These are phyloP conservation scores for Rosalia funebris DNA, from an alignment of 2,888 invertebrate species.

Conservation along the genomic window DNA sequence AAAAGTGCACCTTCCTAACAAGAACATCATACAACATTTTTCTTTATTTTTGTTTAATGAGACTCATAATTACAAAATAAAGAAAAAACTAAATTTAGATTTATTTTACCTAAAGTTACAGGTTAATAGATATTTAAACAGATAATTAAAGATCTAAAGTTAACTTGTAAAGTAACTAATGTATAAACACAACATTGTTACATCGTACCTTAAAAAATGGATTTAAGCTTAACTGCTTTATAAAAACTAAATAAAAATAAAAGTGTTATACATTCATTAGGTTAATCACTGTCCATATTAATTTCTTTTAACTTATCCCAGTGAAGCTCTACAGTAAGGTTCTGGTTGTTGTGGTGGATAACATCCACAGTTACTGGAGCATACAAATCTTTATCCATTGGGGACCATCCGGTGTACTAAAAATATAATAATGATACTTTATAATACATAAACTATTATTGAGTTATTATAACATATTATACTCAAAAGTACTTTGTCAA, in stretches of 20 bases:
- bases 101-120: constrained; percentile 12
- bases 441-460: too few species aligned
- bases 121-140: background rate
- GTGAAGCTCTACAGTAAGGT: constrained; percentile 58
- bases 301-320: constrained; percentile 60
- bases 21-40: too few species aligned
- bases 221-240: constrained; percentile 19
- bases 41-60: too few species aligned
- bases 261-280: constrained; percentile 19
- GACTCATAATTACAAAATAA: too few species aligned
- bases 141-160: background rate
- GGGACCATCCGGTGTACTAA: constrained; percentile 63
- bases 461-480: too few species aligned
- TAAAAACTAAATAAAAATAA: constrained; percentile 22
- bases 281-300: constrained; percentile 58
- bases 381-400: constrained; percentile 61
- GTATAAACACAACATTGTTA: constrained; percentile 17
- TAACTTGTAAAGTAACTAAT: constrained; percentile 9
- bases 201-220: constrained; percentile 14
- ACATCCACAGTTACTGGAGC: constrained; percentile 60
- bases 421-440: constrained; percentile 32
- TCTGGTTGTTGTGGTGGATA: constrained; percentile 55
- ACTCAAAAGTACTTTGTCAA: too few species aligned
- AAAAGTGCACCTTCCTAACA: too few species aligned
- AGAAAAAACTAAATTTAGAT: constrained; percentile 24